These are phyloP conservation scores for Diachasmimorpha longicaudata DNA, from an alignment of 1,140 invertebrate species.

Conservation along the genomic window DNA sequence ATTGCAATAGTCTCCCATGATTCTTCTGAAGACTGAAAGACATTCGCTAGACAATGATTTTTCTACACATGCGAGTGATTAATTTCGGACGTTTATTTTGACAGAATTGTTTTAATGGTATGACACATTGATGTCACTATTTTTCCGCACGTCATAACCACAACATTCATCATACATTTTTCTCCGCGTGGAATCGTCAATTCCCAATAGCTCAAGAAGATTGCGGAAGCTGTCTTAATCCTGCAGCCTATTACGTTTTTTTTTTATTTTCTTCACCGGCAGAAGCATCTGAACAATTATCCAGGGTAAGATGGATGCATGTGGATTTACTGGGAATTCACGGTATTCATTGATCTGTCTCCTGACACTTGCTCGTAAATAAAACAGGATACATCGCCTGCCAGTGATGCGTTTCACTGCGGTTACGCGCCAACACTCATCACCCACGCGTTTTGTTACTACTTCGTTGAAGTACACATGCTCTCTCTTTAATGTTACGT, in stretches of 20 bases:
- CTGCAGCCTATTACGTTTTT: background rate
- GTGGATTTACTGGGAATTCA: background rate
- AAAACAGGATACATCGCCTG: background rate
- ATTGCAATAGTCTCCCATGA: too few species aligned
- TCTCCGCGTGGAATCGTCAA: background rate
- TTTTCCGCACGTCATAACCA: too few species aligned
- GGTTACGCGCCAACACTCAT: slow-evolving; percentile 6
- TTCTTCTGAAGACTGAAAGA: too few species aligned
- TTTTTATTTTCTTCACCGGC: background rate
- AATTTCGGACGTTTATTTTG: too few species aligned
- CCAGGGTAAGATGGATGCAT: background rate
- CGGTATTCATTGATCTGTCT: slow-evolving; percentile 19
- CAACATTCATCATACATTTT: too few species aligned
- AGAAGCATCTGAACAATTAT: slow-evolving; percentile 1
- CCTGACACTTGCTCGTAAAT: slow-evolving; percentile 10
- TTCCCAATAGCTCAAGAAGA: background rate
- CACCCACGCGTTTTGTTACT: slow-evolving; percentile 15
- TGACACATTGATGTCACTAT: too few species aligned
- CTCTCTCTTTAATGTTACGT: slow-evolving; percentile 10
- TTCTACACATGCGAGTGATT: too few species aligned
- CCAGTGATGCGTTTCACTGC: background rate
- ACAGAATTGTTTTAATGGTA: too few species aligned
- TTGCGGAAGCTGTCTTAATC: slow-evolving; percentile 1
- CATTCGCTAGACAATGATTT: too few species aligned
- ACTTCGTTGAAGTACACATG: background rate